Evolutionary conservation across 2,888 invertebrate species (phyloP), one percentile per base, ranked within the genome.

Genomic region (Boloria selene): DNA sequence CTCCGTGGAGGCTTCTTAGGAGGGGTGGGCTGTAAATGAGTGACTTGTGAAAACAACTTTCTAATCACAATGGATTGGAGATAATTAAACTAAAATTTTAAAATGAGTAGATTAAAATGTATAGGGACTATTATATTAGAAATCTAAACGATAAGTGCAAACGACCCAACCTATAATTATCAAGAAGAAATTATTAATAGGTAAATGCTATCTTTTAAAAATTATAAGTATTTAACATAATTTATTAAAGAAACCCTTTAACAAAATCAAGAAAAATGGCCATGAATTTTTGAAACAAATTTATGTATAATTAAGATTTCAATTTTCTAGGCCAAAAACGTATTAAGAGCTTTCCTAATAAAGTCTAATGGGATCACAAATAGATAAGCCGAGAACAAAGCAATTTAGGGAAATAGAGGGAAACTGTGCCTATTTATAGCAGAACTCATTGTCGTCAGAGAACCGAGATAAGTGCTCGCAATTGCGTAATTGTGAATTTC

Each of bases 1-100:
- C 97, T 93, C 60, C 97, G 93, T 3, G 97, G 97, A 70, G 97
- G 97, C 87, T 97, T 97, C 91, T 97, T 97, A 55, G 97, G 97
- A 64, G 97, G 97, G 64, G 96, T 96, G 60, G 96, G 96, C 96
- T 96, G 93, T 53, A 85, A 74, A 74, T 76, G 69, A 71, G 64
- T 60, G 58, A 61, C 38, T 66, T 65, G 65, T 71, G 64, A 64
- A 65, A 56, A 65, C 64, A 70, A 26, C 49, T 52, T 18, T 58
- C 10, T 52, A 53, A 45, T 61, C 64, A 52, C n/a, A 18, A 17
- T 53, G 13, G 49, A 5, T 14, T 31, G 17, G n/a, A 54, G 26
- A 10, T 50, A 44, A 7, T 56, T 22, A 18, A 17, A 16, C 16
- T n/a, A n/a, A n/a, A n/a, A n/a, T n/a, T n/a, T n/a, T n/a, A n/a